A percentile compares a stretch with the other conserved stretches of the same genome.
Evolutionary conservation across 30 jellyfish, hydroid and myxozoan species (phyloP).

Genomic region (Rhopilema esculentum): DNA sequence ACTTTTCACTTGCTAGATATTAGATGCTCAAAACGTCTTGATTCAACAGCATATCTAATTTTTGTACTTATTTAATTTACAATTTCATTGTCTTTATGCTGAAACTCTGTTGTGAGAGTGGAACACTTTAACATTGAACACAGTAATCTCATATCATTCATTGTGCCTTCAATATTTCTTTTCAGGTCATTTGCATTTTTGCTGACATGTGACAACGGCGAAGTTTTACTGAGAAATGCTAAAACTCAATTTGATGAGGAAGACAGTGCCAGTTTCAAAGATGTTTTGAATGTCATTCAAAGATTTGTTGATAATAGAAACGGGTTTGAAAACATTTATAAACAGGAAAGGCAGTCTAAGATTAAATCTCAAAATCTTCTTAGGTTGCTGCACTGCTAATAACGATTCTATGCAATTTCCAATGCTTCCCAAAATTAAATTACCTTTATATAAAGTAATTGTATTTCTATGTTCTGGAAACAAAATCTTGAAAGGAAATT

Average conservation of each 20-base stretch:
- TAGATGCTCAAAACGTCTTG: too few relatives aligned
- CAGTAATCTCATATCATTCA: too few relatives aligned
- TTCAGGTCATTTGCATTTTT: conserved; percentile 79
- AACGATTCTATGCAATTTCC: neutral
- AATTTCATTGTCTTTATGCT: too few relatives aligned
- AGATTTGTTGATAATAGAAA: conserved; percentile 52
- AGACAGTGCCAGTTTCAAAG: conserved; percentile 13
- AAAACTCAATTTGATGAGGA: conserved; percentile 75
- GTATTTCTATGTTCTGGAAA: too few relatives aligned
- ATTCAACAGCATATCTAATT: too few relatives aligned
- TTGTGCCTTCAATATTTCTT: neutral
- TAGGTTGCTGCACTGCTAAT: conserved; percentile 26
- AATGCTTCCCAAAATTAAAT: too few relatives aligned
- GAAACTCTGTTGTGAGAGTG: too few relatives aligned
- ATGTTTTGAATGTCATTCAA: conserved; percentile 67
- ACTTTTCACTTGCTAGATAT: too few relatives aligned
- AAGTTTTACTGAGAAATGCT: conserved; percentile 75
- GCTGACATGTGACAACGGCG: conserved; percentile 84
- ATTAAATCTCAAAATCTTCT: conserved; percentile 39
- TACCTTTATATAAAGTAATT: too few relatives aligned
- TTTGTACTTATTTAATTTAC: too few relatives aligned
- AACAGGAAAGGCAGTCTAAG: conserved; percentile 24
- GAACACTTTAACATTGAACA: too few relatives aligned
- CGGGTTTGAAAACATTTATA: conserved; percentile 64
- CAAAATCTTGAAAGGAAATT: too few relatives aligned